Evolutionary conservation across 1,140 invertebrate species (phyloP).

Genomic region (Megalopta genalis): DNA sequence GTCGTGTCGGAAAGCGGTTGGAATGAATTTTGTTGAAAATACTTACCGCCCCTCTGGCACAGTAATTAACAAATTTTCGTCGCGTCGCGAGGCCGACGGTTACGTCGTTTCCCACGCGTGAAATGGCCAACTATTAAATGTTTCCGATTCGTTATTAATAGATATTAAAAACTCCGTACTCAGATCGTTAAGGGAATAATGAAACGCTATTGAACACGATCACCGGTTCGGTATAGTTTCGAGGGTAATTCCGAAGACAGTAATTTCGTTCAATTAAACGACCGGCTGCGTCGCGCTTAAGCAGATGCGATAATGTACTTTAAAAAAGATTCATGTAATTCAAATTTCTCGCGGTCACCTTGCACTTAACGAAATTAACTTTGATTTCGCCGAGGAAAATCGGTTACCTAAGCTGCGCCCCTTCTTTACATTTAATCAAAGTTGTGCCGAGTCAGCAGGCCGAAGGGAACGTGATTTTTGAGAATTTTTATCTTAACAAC

Average conservation of each 20-base stretch:
- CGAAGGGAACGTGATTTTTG: too few relatives aligned
- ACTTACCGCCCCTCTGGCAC: conserved; percentile 6
- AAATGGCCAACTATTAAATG: conserved; percentile 2
- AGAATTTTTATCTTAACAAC: too few relatives aligned
- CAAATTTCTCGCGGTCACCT: not conserved
- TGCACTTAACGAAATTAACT: not conserved
- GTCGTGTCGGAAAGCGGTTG: conserved; percentile 19
- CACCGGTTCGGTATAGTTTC: not conserved
- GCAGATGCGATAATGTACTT: not conserved
- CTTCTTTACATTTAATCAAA: not conserved
- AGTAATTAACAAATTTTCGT: conserved; percentile 39
- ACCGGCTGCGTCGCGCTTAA: too few relatives aligned
- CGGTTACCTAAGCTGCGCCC: not conserved
- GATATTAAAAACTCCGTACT: conserved; percentile 6
- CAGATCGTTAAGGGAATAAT: conserved; percentile 1
- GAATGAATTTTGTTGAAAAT: conserved; percentile 38
- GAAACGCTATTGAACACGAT: not conserved
- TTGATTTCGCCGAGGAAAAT: not conserved
- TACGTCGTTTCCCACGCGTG: not conserved
- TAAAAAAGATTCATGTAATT: not conserved
- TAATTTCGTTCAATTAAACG: not conserved
- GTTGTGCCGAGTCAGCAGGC: not conserved
- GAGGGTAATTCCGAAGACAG: not conserved
- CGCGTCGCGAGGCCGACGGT: not conserved
- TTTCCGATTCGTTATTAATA: conserved; percentile 17